phyloP scores from a whole-genome alignment of 2,888 invertebrate species.

The Dicranocentrus wangi region DNA sequence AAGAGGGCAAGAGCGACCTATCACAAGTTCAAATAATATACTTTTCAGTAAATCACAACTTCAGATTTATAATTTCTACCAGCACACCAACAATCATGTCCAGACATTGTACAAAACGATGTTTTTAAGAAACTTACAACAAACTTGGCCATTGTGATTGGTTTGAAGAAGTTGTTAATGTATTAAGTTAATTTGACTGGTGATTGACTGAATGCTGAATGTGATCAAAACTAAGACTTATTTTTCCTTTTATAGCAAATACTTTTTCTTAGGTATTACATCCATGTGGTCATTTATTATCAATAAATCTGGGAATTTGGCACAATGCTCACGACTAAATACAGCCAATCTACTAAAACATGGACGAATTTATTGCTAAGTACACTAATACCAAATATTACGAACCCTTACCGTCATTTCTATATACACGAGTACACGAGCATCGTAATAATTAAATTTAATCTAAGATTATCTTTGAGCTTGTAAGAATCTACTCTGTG shows the following conservation, averaged over 20 bases:
- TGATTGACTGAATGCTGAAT: background rate
- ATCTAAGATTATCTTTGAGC: no score
- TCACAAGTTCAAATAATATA: background rate
- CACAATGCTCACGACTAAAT: no score
- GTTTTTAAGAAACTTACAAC: conserved; percentile 33
- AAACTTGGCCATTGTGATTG: conserved; percentile 38
- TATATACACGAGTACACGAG: no score
- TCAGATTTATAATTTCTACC: background rate
- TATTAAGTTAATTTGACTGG: conserved; percentile 3
- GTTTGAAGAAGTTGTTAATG: background rate
- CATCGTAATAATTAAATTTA: no score
- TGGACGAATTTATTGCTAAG: no score
- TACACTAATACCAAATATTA: no score
- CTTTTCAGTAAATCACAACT: background rate
- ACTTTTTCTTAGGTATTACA: background rate
- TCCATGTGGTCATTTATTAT: background rate
- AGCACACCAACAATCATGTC: no score
- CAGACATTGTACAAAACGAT: background rate
- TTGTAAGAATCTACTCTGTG: no score
- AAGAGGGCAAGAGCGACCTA: conserved; percentile 48
- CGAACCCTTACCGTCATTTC: no score
- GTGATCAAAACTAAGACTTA: conserved; percentile 1
- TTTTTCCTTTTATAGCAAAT: conserved; percentile 33
- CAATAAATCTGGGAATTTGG: background rate
- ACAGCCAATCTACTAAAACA: no score